A percentile compares a stretch with the other conserved stretches of the same genome.
Conservation (phyloP, 2,888 invertebrate species). For the Noctua comes region DNA sequence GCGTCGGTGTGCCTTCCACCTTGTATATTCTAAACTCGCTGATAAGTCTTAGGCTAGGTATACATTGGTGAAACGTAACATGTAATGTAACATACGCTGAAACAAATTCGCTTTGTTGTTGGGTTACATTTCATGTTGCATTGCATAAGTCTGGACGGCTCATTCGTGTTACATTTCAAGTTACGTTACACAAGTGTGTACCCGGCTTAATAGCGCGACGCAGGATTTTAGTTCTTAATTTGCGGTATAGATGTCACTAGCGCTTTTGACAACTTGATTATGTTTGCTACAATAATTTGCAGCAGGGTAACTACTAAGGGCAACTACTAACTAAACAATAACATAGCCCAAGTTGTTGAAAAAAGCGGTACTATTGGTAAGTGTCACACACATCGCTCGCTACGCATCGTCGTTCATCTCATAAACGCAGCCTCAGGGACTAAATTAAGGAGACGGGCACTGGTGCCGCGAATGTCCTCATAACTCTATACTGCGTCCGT, state of each 20-base stretch:
- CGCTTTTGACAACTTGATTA: neutral
- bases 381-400: neutral
- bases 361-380: neutral
- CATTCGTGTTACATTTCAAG: no score
- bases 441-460: constrained; percentile 23
- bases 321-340: neutral
- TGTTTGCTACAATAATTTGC: neutral
- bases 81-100: no score
- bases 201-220: accelerated
- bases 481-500: constrained; percentile 37
- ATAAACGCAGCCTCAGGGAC: constrained; percentile 19
- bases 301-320: neutral
- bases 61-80: no score
- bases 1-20: no score
- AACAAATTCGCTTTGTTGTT: no score
- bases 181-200: no score
- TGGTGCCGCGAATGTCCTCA: constrained; percentile 24
- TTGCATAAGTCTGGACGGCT: no score
- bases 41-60: no score
- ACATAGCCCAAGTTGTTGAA: no score
- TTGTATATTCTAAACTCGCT: neutral
- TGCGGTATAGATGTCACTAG: neutral
- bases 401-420: neutral
- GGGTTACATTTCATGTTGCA: no score
- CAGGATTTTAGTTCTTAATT: neutral